Percentiles rank a stretch among this genome's conserved stretches.
phyloP scores from a whole-genome alignment of 1,140 invertebrate genomes.

The Diabrotica virgifera region DNA sequence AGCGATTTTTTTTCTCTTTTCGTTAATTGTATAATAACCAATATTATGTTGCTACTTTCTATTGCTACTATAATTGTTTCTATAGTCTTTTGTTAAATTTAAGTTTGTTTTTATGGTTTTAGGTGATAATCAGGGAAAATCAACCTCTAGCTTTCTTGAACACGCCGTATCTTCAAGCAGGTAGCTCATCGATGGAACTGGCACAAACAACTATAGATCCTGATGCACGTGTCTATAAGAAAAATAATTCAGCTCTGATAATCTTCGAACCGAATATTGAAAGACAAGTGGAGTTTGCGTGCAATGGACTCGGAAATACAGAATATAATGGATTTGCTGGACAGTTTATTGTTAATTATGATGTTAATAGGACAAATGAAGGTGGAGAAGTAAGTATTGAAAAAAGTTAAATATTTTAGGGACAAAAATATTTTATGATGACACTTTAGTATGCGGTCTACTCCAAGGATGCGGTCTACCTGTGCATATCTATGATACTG shows the following conservation, averaged over 20 bases:
- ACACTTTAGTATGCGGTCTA: too few species aligned
- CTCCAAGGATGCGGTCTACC: too few species aligned
- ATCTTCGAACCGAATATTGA: slow-evolving; percentile 51
- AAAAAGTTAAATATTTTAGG: too few species aligned
- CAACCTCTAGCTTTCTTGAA: slow-evolving; percentile 54
- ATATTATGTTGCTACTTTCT: too few species aligned
- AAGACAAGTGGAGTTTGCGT: slow-evolving; percentile 49
- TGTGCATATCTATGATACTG: too few species aligned
- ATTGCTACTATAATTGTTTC: too few species aligned
- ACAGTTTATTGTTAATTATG: slow-evolving; percentile 64
- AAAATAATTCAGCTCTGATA: slow-evolving; percentile 22
- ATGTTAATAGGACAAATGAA: slow-evolving; percentile 53
- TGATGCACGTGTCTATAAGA: slow-evolving; percentile 27
- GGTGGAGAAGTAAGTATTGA: slow-evolving; percentile 52
- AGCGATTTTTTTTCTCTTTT: too few species aligned
- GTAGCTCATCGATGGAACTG: slow-evolving; percentile 32
- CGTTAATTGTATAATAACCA: too few species aligned
- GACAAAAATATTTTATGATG: too few species aligned
- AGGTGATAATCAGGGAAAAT: slow-evolving; percentile 56
- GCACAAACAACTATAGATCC: slow-evolving; percentile 32
- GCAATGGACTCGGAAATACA: slow-evolving; percentile 33
- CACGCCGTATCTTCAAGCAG: slow-evolving; percentile 56
- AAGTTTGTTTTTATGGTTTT: not conserved
- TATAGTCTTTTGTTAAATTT: too few species aligned
- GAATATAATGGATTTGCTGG: slow-evolving; percentile 54